A percentile compares a stretch with the other conserved stretches of the same genome.
phyloP scores from a whole-genome alignment of 2,113 vertebrate genomes.

The Porphyrio hochstetteri region DNA sequence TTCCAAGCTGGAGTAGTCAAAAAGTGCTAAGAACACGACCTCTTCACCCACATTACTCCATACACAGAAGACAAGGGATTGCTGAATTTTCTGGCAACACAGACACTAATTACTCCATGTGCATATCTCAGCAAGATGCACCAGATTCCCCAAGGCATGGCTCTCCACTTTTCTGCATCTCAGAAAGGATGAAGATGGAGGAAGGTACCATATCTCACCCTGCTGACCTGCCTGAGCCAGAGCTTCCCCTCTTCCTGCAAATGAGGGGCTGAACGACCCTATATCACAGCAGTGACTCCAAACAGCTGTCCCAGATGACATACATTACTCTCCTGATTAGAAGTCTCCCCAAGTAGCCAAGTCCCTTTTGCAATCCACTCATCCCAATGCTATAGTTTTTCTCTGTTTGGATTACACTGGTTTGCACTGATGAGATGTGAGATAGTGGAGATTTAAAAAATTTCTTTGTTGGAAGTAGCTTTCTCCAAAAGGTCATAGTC shows the following conservation, averaged over 20 bases:
- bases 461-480: background rate
- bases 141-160: background rate
- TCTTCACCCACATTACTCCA: background rate
- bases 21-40: background rate
- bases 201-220: background rate
- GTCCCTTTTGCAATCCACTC: background rate
- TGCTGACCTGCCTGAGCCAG: background rate
- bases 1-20: background rate
- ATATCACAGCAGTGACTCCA: background rate
- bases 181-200: background rate
- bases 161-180: background rate
- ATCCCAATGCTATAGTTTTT: background rate
- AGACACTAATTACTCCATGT: background rate
- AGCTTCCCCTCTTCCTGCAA: background rate
- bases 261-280: background rate
- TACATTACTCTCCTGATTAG: background rate
- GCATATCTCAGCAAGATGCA: background rate
- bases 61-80: background rate
- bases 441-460: background rate
- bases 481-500: background rate
- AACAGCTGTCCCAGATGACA: background rate
- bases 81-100: background rate
- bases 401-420: background rate
- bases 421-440: background rate
- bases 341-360: background rate